Evolutionary conservation across 2,113 vertebrate genomes (phyloP).

Genomic region (Equus quagga): DNA sequence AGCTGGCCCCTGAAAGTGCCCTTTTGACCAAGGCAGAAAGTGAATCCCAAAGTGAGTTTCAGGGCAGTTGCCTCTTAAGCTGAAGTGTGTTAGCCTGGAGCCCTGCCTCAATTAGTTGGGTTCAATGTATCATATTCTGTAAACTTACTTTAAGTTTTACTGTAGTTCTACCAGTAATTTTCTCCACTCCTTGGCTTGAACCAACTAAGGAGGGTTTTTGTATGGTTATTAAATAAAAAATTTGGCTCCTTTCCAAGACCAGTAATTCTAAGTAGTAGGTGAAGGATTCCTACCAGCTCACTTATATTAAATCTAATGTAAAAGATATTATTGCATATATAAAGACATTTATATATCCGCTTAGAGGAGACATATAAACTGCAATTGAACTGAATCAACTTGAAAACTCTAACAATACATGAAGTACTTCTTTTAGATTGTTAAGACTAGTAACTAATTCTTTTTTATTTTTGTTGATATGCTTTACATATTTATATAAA

Average conservation of each 20-base stretch:
- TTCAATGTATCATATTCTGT: not conserved
- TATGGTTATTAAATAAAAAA: not conserved
- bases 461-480: constrained; percentile 20
- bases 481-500: not conserved
- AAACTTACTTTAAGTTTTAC: constrained; percentile 51
- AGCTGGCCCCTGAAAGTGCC: not conserved
- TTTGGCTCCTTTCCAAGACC: not conserved
- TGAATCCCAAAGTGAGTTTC: constrained; percentile 4
- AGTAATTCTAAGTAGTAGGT: constrained; percentile 10
- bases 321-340: constrained; percentile 20
- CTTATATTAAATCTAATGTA: not conserved
- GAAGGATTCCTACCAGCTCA: constrained; percentile 4
- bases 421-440: not conserved
- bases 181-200: constrained; percentile 47
- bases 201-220: not conserved
- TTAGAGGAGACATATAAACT: constrained; percentile 17
- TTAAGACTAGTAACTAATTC: not conserved
- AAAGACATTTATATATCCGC: constrained; percentile 32
- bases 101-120: not conserved
- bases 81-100: not conserved
- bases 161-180: not conserved
- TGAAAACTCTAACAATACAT: constrained; percentile 28
- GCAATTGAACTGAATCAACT: not conserved
- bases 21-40: not conserved
- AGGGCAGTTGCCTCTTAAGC: constrained; percentile 11